Percentiles rank a stretch among this genome's conserved stretches.
phyloP scores from a whole-genome alignment of 2,888 invertebrate genomes.

The Nomada fucata region DNA sequence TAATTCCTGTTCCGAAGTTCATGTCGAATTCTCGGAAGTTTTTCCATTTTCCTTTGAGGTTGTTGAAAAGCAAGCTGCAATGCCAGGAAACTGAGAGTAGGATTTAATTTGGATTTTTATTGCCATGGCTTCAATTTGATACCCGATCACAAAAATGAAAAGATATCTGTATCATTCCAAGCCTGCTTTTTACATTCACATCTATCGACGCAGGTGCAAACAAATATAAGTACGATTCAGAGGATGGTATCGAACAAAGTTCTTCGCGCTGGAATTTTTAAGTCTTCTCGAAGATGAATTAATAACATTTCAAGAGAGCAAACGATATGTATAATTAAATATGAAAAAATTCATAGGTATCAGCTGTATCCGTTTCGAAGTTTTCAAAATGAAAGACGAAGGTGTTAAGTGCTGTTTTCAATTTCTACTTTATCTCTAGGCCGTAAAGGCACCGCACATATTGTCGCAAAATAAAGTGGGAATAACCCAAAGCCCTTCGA shows the following conservation, averaged over 20 bases:
- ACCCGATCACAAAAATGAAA: background rate
- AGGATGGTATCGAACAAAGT: no score
- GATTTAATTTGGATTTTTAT: slow-evolving; percentile 16
- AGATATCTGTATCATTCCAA: background rate
- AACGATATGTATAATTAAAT: no score
- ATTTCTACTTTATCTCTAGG: background rate
- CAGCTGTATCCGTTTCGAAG: no score
- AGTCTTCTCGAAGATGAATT: no score
- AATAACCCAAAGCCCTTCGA: background rate
- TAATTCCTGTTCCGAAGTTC: slow-evolving; percentile 9
- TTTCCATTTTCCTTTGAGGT: background rate
- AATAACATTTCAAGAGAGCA: no score
- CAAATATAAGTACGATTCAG: no score
- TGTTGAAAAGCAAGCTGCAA: background rate
- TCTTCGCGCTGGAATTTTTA: no score
- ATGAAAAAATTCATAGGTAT: no score
- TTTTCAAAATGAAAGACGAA: background rate
- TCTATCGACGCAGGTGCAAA: background rate
- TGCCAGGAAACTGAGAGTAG: slow-evolving; percentile 1
- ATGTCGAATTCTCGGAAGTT: background rate
- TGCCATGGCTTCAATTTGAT: background rate
- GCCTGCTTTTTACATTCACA: background rate
- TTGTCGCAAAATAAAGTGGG: background rate
- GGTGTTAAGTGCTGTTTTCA: background rate
- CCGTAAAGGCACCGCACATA: background rate